Evolutionary conservation across 23 tunicate species (phyloP), one percentile per base, ranked within the genome.

Genomic region (Trididemnum nubilum): DNA sequence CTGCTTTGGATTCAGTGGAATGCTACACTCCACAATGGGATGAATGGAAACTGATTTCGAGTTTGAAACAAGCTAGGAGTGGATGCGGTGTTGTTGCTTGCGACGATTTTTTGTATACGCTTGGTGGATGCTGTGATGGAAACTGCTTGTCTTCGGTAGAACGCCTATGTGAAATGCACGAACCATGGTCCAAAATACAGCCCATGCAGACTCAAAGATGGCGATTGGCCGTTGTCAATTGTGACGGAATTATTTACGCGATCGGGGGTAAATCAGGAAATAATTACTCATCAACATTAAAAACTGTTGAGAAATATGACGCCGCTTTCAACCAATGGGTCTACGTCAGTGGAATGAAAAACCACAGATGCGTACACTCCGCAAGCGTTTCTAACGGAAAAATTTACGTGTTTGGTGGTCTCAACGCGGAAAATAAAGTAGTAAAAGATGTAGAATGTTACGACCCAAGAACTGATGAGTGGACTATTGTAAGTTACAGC

Each of bases 221-320:
- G 19, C 25, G 38, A 12, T n/a, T 69, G 12, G 36, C 74, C 5
- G 39, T 24, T 69, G 74, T 69, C 12, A 31, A 33, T 24, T 69
- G 74, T 24, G 38, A 69, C 3, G 74, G 74, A 5, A 15, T 3
- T 5, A 33, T 69, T 5, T 69, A 69, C n/a, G 74, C 74, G 4
- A 69, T 69, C 74, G 74, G 74, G 3, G 74, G 74, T 9, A 31
- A 69, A 69, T 28, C 36, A 5, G 74, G 74, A 15, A 24, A 69
- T 4, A n/a, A 33, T 5, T 7, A 12, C 4, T 31, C 22, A 5
- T 15, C 74, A 7, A 32, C 26, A 33, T 33, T 69, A n/a, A 69
- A 69, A 69, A 69, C 37, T 24, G 74, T 69, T 4, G 74, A 69
- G n/a, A 69, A 33, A 33, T 69, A 69, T 24, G 74, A 69, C n/a